phyloP scores from a whole-genome alignment of 2,888 invertebrate genomes.

The Tetranychus truncatus region DNA sequence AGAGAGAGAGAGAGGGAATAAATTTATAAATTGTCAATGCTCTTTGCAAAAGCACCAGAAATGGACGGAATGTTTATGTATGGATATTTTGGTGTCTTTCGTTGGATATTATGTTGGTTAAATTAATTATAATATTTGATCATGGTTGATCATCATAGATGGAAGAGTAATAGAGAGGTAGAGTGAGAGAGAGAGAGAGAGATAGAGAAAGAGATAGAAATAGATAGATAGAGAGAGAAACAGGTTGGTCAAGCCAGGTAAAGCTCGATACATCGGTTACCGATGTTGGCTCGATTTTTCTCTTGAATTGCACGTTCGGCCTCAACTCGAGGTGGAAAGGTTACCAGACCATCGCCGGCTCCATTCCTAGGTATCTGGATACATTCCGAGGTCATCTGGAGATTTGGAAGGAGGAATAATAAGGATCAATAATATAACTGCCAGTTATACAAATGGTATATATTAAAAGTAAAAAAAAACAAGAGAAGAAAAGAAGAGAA shows the following conservation, averaged over 20 bases:
- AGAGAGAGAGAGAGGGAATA: too few species aligned
- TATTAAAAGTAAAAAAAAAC: neutral
- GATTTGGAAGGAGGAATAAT: slow-evolving; percentile 8
- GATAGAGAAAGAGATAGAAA: too few species aligned
- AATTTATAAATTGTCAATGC: too few species aligned
- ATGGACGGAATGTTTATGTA: neutral
- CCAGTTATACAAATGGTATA: neutral
- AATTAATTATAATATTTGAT: too few species aligned
- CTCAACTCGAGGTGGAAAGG: slow-evolving; percentile 78
- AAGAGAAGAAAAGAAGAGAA: too few species aligned
- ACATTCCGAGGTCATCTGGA: slow-evolving; percentile 35
- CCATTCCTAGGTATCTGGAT: slow-evolving; percentile 32
- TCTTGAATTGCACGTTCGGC: slow-evolving; percentile 64
- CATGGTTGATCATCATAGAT: too few species aligned
- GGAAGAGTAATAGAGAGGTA: too few species aligned
- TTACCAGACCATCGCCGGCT: slow-evolving; percentile 68
- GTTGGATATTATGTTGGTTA: too few species aligned
- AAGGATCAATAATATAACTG: neutral
- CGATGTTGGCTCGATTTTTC: slow-evolving; percentile 86
- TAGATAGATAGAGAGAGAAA: neutral
- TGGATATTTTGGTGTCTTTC: neutral
- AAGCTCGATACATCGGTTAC: slow-evolving; percentile 88
- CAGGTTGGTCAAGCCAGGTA: slow-evolving; percentile 38
- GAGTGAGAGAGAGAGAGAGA: too few species aligned
- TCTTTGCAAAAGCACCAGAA: too few species aligned